A percentile compares a stretch with the other conserved stretches of the same genome.
Conservation (phyloP, 2,888 invertebrate genomes). For the Callinectes sapidus region DNA sequence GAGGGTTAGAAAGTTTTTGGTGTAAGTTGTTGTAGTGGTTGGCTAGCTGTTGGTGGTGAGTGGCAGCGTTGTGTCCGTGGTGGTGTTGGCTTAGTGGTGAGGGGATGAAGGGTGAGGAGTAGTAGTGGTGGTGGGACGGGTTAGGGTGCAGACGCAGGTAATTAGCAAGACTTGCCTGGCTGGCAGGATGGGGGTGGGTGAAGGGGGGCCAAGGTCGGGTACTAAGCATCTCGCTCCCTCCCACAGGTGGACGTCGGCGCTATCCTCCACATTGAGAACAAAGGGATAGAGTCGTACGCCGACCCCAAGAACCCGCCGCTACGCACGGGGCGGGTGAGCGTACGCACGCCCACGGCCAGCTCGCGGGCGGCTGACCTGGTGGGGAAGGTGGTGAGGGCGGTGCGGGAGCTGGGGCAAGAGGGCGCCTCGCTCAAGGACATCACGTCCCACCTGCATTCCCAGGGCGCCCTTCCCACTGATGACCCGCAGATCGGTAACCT, state of each 20-base stretch:
- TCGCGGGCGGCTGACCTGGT: conserved; percentile 71
- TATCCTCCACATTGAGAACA: conserved; percentile 71
- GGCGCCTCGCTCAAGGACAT: conserved; percentile 69
- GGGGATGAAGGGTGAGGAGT: neutral
- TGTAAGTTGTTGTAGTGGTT: neutral
- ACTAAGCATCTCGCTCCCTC: conserved; percentile 27
- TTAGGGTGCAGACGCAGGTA: conserved; percentile 17
- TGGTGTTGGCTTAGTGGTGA: neutral
- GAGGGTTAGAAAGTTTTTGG: neutral
- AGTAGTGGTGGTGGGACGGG: conserved; percentile 9
- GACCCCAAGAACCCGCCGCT: conserved; percentile 71
- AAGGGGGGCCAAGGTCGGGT: conserved; percentile 40
- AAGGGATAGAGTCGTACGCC: conserved; percentile 70
- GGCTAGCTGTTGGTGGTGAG: neutral
- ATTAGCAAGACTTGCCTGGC: conserved; percentile 11
- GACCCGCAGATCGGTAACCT: conserved; percentile 59
- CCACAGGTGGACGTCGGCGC: conserved; percentile 69
- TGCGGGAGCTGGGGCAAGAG: conserved; percentile 63
- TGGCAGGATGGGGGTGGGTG: conserved; percentile 3
- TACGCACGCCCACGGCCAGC: conserved; percentile 66
- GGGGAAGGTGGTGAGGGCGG: conserved; percentile 71
- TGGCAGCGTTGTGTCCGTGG: neutral
- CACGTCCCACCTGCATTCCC: conserved; percentile 57
- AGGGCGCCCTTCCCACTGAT: conserved; percentile 30
- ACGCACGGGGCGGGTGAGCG: conserved; percentile 65